Percentiles rank a stretch among this genome's conserved stretches.
Evolutionary conservation across 1,140 invertebrate species (phyloP).

Genomic region (Paralvinella palmiformis): DNA sequence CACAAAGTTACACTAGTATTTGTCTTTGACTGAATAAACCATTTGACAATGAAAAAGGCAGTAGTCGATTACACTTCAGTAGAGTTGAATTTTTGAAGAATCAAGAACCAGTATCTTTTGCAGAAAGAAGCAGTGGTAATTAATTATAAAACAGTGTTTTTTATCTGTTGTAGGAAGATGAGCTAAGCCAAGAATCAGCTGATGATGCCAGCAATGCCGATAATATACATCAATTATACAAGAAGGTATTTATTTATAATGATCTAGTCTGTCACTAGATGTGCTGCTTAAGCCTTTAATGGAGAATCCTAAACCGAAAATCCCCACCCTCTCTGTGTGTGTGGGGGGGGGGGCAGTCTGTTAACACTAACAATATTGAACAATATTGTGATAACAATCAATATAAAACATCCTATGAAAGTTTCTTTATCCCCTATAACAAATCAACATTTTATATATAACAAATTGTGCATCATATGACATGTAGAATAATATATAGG

Average conservation of each 20-base stretch:
- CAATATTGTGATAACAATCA: background rate
- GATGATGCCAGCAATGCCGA: constrained; percentile 30
- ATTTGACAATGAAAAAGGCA: background rate
- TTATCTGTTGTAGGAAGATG: constrained; percentile 30
- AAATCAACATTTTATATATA: no score
- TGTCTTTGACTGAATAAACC: background rate
- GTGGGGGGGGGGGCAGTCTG: no score
- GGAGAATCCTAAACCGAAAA: background rate
- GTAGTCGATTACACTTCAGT: background rate
- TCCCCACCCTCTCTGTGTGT: background rate
- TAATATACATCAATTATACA: constrained; percentile 36
- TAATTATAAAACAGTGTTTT: background rate
- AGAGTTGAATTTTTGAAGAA: background rate
- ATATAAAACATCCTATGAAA: background rate
- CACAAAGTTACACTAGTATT: background rate
- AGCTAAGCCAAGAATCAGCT: constrained; percentile 27
- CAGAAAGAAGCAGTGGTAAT: background rate
- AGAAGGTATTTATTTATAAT: constrained; percentile 35
- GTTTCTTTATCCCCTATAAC: background rate
- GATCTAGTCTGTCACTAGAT: background rate
- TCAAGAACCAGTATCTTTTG: background rate
- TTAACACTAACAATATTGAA: background rate
- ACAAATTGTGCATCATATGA: no score
- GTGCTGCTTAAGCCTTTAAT: background rate
- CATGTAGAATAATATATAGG: no score